Evolutionary conservation across 2,888 invertebrate genomes (phyloP).

Genomic region (Hypolimnas misippus): DNA sequence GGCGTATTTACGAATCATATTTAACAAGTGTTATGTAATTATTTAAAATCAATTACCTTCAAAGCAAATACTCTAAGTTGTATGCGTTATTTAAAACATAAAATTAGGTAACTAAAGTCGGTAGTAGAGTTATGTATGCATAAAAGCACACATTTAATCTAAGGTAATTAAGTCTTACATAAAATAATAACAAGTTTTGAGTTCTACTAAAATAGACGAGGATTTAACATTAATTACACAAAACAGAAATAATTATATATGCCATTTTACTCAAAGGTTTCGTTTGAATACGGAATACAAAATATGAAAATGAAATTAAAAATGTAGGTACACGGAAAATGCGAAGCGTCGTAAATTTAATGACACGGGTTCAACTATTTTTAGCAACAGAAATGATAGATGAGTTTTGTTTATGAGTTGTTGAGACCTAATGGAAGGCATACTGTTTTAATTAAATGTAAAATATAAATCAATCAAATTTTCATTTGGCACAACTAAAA

Average conservation of each 20-base stretch:
- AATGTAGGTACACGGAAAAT: neutral
- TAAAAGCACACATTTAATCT: slow-evolving; percentile 20
- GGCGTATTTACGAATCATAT: too few relatives aligned
- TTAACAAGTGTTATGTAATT: slow-evolving; percentile 11
- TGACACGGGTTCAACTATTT: slow-evolving; percentile 5
- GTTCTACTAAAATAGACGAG: neutral
- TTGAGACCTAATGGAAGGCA: neutral
- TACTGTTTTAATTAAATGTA: neutral
- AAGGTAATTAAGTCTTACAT: slow-evolving; percentile 4
- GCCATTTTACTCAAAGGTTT: slow-evolving; percentile 24
- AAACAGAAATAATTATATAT: slow-evolving; percentile 1
- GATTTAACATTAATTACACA: neutral
- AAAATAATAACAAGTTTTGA: slow-evolving; percentile 14
- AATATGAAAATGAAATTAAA: neutral
- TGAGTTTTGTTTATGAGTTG: slow-evolving; percentile 2
- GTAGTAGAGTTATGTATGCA: slow-evolving; percentile 11
- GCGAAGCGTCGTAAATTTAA: neutral
- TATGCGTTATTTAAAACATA: slow-evolving; percentile 21
- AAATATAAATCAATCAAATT: too few relatives aligned
- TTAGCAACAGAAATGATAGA: neutral
- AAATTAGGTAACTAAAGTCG: slow-evolving; percentile 16
- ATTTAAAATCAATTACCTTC: slow-evolving; percentile 13
- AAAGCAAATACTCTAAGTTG: slow-evolving; percentile 17
- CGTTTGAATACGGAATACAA: neutral
- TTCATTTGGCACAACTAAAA: too few relatives aligned